Evolutionary conservation across 2,113 vertebrate species (phyloP), one percentile per base, ranked within the genome.

Genomic region (Sapayoa aenigma): DNA sequence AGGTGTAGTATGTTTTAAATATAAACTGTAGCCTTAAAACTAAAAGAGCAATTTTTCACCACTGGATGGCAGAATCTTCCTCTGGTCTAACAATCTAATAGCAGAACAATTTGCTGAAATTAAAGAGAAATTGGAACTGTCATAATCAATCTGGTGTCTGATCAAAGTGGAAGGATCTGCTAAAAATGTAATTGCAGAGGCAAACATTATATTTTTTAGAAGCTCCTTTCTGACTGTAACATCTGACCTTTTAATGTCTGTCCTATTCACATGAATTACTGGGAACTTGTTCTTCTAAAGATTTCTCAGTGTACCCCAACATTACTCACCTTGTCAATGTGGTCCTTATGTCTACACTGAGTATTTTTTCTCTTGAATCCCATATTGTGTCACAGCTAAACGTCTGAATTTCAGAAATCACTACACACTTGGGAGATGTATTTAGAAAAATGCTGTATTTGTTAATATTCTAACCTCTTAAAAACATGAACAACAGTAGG

Each of bases 11-110:
- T 7, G 4, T 8, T 65, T 91, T 89, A 46, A 42, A 11, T 69
- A 53, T 28, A 60, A 96, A 65, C 6, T 28, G 14, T 41, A 44
- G 35, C 33, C 56, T 81, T 84, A 50, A 77, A 62, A 24, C 13
- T 67, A 50, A 49, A 78, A 74, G 30, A 86, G 28, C 14, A 14
- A 53, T 77, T 92, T 93, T 94, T 88, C 74, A 66, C 96, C 95
- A 93, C 95, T 95, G 95, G 95, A 89, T 97, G 96, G 96, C 97
- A 97, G 95, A 94, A 83, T 92, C 31, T 90, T 87, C 95, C 93
- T 95, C 96, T 76, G 12, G 39, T 93, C 89, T 85, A 76, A 76
- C n/a, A 44, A 53, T 50, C 27, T 39, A 78, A 67, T 33, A 85
- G 33, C 30, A 89, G 41, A 83, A 76, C 21, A 75, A 80, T 94